phyloP scores from a whole-genome alignment of 1,140 invertebrate genomes.

The Andricus grossulariae region DNA sequence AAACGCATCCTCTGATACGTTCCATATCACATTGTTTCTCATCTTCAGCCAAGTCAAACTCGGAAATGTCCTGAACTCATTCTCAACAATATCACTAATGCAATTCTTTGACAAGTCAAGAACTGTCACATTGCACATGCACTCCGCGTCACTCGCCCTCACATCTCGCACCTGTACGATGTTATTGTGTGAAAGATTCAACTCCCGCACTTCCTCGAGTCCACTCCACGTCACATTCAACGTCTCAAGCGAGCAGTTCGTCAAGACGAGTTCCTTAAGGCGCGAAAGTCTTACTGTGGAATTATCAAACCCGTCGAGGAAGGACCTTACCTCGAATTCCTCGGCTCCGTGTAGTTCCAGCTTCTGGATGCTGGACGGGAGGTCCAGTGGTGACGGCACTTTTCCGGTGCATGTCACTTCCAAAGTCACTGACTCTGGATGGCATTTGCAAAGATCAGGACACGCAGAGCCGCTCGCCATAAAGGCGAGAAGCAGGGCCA shows the following conservation, averaged over 20 bases:
- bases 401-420: slow-evolving; percentile 53
- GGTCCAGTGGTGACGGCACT: slow-evolving; percentile 42
- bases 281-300: slow-evolving; percentile 39
- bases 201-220: slow-evolving; percentile 66
- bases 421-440: slow-evolving; percentile 38
- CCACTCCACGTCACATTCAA: slow-evolving; percentile 71
- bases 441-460: slow-evolving; percentile 64
- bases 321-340: slow-evolving; percentile 51
- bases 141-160: slow-evolving; percentile 35
- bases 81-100: slow-evolving; percentile 56
- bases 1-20: slow-evolving; percentile 77
- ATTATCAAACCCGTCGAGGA: slow-evolving; percentile 58
- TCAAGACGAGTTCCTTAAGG: slow-evolving; percentile 59
- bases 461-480: slow-evolving; percentile 67
- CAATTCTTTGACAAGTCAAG: slow-evolving; percentile 80
- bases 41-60: slow-evolving; percentile 76
- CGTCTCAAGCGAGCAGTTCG: slow-evolving; percentile 61
- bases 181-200: slow-evolving; percentile 76
- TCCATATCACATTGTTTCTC: slow-evolving; percentile 75
- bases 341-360: slow-evolving; percentile 48
- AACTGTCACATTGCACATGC: slow-evolving; percentile 61
- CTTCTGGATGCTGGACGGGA: slow-evolving; percentile 45
- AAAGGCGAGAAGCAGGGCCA: slow-evolving; percentile 64
- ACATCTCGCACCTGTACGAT: slow-evolving; percentile 67
- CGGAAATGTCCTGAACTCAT: slow-evolving; percentile 63